Evolutionary conservation across 2,113 vertebrate species (phyloP), one percentile per base, ranked within the genome.

Genomic region (Callaeas wilsoni): DNA sequence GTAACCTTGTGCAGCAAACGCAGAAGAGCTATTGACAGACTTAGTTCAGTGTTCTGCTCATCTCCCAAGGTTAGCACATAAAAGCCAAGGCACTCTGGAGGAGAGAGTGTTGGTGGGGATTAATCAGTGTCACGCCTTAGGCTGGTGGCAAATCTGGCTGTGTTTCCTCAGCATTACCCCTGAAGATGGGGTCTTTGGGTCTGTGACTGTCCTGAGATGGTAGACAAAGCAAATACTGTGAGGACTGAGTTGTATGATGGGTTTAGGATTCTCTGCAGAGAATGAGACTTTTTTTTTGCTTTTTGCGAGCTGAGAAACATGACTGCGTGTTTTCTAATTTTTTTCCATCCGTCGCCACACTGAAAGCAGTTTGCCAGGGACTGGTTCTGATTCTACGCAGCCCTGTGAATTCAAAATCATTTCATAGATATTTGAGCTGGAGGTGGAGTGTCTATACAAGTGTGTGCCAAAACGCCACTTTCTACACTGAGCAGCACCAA

Each of bases 381-480:
- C n/a, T 68, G 18, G 21, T 89, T 91, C 64, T 87, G 74, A 73
- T 42, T 57, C 57, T 69, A 7, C 71, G 19, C 33, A 87, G 21
- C 25, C 8, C 25, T 71, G 16, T 68, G n/a, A 71, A 60, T 82
- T 87, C 65, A 87, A 76, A 92, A 56, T 35, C 4, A 32, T 74
- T 78, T 81, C 89, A 78, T 84, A 87, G 41, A 75, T 67, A 84
- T 75, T 85, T 93, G 65, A 93, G 39, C 29, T 12, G 32, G 84
- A 85, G 20, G 76, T 46, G n/a, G 13, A 89, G 27, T 44, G 30
- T n/a, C 74, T 71, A 20, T 47, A 33, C 25, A 82, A 60, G 20
- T 44, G 16, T 16, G 44, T 56, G 37, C 62, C 82, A 94, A 90
- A 71, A 49, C 73, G n/a, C 57, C 57, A 57, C 37, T 73, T 79